These are phyloP conservation scores for Pitangus sulphuratus DNA, from an alignment of 2,797 vertebrate species.

Conservation along the genomic window DNA sequence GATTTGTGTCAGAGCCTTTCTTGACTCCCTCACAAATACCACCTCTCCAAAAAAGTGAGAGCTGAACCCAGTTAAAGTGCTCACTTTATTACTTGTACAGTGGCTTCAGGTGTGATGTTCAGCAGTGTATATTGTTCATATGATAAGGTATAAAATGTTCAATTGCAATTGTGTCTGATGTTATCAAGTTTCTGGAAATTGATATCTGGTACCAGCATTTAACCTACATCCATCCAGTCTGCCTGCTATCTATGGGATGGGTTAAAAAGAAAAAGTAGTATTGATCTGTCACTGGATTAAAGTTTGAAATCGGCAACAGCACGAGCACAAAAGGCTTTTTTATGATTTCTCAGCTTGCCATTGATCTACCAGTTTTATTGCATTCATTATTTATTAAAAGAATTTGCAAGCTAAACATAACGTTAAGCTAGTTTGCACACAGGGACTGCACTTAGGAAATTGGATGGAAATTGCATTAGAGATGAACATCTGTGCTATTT, in stretches of 20 bases:
- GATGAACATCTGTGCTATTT: conserved; percentile 92
- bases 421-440: conserved; percentile 89
- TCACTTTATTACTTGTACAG: conserved; percentile 4
- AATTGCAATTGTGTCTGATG: conserved; percentile 50
- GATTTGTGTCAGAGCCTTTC: background rate
- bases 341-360: conserved; percentile 87
- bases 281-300: conserved; percentile 80
- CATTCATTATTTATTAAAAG: conserved; percentile 93
- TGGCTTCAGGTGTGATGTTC: background rate
- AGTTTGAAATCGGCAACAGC: conserved; percentile 82
- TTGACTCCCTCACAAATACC: background rate
- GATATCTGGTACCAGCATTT: conserved; percentile 73
- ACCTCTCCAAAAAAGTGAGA: conserved; percentile 11
- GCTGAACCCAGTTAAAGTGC: background rate
- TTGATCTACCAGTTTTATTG: conserved; percentile 90
- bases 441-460: conserved; percentile 93
- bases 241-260: conserved; percentile 72
- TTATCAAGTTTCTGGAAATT: conserved; percentile 74
- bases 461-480: conserved; percentile 96
- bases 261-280: conserved; percentile 79
- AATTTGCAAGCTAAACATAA: conserved; percentile 94
- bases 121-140: conserved; percentile 19
- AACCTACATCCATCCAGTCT: conserved; percentile 74
- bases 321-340: conserved; percentile 80
- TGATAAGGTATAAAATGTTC: conserved; percentile 62